Evolutionary conservation across 2,888 invertebrate species (phyloP), one percentile per base, ranked within the genome.

Genomic region (Xylophagus ater): DNA sequence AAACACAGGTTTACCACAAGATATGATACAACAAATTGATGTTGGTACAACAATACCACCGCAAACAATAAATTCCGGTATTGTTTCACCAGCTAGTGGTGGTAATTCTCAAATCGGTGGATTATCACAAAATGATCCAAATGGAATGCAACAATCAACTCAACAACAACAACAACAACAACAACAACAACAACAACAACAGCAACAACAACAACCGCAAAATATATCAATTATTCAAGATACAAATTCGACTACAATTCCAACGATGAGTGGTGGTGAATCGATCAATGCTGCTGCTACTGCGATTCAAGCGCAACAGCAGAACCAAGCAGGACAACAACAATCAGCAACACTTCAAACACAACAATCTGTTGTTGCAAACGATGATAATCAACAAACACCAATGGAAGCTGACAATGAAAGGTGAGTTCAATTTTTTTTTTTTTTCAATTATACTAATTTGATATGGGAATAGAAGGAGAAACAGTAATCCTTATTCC

Each of bases 251-350:
- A n/a, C n/a, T n/a, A n/a, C n/a, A n/a, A n/a, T n/a, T n/a, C n/a
- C n/a, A n/a, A n/a, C n/a, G n/a, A n/a, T n/a, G n/a, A 23, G 23
- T 23, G 23, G 23, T 23, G 23, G 23, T 10, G 23, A 8, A 6
- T 23, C 26, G 5, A 26, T 12, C 26, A n/a, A 5, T 5, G 5
- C 26, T n/a, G 12, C 7, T 12, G n/a, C 50, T 25, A 48, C 53
- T 32, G 46, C 53, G 37, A 48, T 52, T 43, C 53, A 53, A 42
- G 29, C 36, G 21, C 44, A 43, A 34, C 49, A 46, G 68, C 31
- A 68, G 36, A 68, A 56, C 68, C 67, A 60, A 68, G 68, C 58
- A 67, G 68, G 50, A 67, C 47, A 67, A 58, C 61, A 69, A 68
- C 53, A 68, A 67, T 43, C 59, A 68, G 26, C 42, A 37, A 31